Base-by-base conservation (phyloP, 1,140 invertebrate species). In the Danaus melanippus region DNA sequence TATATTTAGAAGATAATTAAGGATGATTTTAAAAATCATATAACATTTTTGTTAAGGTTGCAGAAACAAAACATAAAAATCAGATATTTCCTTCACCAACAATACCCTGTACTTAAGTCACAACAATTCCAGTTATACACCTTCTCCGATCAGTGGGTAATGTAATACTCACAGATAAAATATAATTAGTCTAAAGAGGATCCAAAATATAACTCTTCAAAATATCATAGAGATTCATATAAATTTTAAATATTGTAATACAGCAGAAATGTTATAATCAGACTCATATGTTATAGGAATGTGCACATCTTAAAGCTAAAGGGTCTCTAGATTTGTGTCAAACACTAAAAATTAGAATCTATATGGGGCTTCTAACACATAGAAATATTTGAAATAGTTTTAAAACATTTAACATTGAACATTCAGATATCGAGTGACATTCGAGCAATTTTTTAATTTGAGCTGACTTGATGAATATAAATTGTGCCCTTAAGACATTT, bases 381-480 rank as follows among this genome's bases (percentile, higher is more conserved):
- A 67, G 73, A 66, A 54, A 84, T 69, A 80, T 66, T 32, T 64
- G 21, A 60, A 55, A 53, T 32, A 32, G 48, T 51, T 60, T 64
- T 59, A 44, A 54, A 79, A 76, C 69, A 79, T 62, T 69, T 60
- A 72, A 79, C 65, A 80, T 58, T 64, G 71, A 67, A 69, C 71
- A 71, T 67, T 56, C 64, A 79, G 62, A 74, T 66, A 70, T 59
- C 69, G 73, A 82, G 74, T 66, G 46, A 83, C 76, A 79, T 79
- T 79, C 76, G 69, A 83, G 78, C 55, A 41, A 69, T 57, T 56
- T 67, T 44, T 59, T 50, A 69, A 58, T 66, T 64, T 69, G 82
- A 88, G 87, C 87, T 85, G 87, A 88, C 87, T 69, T 88, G 86
- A 88, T 87, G 84, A 87, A 87, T 88, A 86, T 32, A 32, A 32